phyloP scores from a whole-genome alignment of 2,797 vertebrate species.

The Megalops cyprinoides region DNA sequence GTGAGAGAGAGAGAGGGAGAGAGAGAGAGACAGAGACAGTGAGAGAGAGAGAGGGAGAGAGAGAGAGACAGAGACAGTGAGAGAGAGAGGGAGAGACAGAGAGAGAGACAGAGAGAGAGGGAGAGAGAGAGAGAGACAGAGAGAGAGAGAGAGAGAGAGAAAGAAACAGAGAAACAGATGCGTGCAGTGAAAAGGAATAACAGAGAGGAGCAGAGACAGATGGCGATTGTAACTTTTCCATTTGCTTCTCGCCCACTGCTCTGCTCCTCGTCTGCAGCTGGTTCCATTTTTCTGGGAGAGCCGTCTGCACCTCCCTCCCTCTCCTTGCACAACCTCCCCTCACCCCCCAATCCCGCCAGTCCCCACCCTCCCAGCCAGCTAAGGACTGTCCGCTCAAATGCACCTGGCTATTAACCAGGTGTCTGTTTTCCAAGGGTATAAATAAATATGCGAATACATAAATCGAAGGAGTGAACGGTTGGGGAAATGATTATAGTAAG shows the following conservation, averaged over 20 bases:
- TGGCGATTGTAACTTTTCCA: slow-evolving; percentile 22
- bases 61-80: too few species aligned
- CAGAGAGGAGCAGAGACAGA: slow-evolving; percentile 19
- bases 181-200: background rate
- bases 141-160: too few species aligned
- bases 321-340: background rate
- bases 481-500: slow-evolving; percentile 15
- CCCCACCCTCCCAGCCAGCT: background rate
- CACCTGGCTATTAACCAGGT: slow-evolving; percentile 25
- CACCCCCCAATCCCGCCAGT: background rate
- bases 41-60: too few species aligned
- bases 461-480: slow-evolving; percentile 6
- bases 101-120: too few species aligned
- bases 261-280: slow-evolving; percentile 21
- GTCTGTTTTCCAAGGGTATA: slow-evolving; percentile 15
- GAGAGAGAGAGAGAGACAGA: too few species aligned
- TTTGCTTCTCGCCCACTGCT: slow-evolving; percentile 18
- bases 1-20: too few species aligned
- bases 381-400: slow-evolving; percentile 16
- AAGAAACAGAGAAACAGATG: slow-evolving; percentile 6
- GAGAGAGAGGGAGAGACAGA: too few species aligned
- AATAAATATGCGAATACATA: slow-evolving; percentile 21
- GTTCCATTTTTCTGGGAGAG: slow-evolving; percentile 1
- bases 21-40: too few species aligned
- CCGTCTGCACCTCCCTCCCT: background rate